phyloP scores from a whole-genome alignment of 2,888 invertebrate species.

The Spatulosminthurus flaviceps region DNA sequence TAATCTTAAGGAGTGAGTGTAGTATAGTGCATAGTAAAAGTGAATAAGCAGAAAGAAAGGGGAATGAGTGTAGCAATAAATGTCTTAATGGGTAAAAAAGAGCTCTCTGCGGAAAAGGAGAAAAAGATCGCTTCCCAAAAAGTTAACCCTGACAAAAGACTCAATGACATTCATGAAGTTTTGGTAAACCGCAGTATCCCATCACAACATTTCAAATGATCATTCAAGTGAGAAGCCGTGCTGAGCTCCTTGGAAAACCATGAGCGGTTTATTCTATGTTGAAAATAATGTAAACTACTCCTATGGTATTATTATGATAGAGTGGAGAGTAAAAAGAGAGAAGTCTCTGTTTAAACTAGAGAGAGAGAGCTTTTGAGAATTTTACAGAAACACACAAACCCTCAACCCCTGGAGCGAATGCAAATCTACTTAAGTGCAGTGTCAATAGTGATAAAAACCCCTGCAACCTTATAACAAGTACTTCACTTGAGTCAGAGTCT shows the following conservation, averaged over 20 bases:
- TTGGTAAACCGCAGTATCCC: conserved; percentile 33
- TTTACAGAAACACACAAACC: conserved; percentile 2
- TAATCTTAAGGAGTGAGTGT: too few species aligned
- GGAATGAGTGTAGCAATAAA: background rate
- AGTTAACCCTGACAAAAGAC: background rate
- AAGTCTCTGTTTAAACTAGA: background rate
- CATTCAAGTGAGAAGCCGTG: conserved; percentile 37
- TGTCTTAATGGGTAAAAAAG: background rate
- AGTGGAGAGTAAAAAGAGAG: background rate
- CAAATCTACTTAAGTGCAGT: background rate
- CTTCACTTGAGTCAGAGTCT: too few species aligned
- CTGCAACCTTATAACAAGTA: too few species aligned
- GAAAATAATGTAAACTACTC: too few species aligned
- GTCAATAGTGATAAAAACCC: background rate
- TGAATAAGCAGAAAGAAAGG: background rate
- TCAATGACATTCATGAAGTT: conserved; percentile 15
- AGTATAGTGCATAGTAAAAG: too few species aligned
- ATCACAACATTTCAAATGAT: conserved; percentile 24
- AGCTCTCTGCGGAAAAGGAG: background rate
- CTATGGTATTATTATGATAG: too few species aligned
- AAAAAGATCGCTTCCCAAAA: background rate
- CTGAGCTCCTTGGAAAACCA: conserved; percentile 16
- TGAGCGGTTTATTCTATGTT: background rate
- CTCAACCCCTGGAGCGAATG: conserved; percentile 10
- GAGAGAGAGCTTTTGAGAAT: background rate